Conservation (phyloP, 1,140 invertebrate species). For the Elysia chlorotica region DNA sequence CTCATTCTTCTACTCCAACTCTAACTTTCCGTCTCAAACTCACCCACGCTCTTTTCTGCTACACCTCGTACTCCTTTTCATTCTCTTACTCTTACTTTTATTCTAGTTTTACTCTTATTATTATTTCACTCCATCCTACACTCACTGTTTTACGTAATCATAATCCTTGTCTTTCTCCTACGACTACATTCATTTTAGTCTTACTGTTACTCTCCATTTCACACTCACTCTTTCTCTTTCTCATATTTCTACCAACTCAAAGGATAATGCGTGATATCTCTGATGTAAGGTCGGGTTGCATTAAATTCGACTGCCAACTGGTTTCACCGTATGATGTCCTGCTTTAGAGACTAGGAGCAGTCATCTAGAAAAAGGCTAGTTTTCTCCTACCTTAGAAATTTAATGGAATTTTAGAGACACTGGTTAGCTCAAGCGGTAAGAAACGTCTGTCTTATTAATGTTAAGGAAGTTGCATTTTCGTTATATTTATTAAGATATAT, state of each 20-base stretch:
- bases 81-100: neutral
- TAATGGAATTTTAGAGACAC: neutral
- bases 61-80: neutral
- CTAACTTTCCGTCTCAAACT: neutral
- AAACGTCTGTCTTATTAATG: too few relatives aligned
- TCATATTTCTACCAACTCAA: neutral
- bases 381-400: neutral
- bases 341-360: neutral
- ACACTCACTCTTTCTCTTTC: neutral
- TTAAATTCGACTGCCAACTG: neutral
- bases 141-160: neutral
- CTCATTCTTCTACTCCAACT: neutral
- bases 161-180: neutral
- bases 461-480: too few relatives aligned
- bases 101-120: constrained; percentile 4
- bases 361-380: neutral
- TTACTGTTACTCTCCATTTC: constrained; percentile 3
- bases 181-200: neutral
- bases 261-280: too few relatives aligned
- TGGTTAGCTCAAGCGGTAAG: too few relatives aligned
- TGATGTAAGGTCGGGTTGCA: too few relatives aligned
- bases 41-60: neutral
- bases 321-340: neutral
- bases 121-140: neutral
- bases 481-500: too few relatives aligned